Percentiles rank a stretch among this genome's conserved stretches.
phyloP scores from a whole-genome alignment of 1,140 invertebrate genomes.

The Luehdorfia chinensis region DNA sequence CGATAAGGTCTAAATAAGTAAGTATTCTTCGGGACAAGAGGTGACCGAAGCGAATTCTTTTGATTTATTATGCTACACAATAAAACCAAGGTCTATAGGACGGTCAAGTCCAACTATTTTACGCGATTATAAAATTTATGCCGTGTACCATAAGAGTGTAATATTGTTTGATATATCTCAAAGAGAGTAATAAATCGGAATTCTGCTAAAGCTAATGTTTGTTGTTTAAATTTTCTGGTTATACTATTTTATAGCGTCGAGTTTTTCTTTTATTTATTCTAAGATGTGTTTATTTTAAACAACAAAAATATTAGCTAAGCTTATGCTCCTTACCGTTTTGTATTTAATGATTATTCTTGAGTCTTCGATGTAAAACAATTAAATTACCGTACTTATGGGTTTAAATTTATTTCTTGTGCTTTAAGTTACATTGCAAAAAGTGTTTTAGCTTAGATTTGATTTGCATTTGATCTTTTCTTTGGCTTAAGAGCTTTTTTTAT shows the following conservation, averaged over 20 bases:
- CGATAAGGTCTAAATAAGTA: not conserved
- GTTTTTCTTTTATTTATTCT: too few relatives aligned
- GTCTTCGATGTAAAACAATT: too few relatives aligned
- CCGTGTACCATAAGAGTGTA: not conserved
- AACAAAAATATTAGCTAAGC: too few relatives aligned
- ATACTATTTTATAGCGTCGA: not conserved
- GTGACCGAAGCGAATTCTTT: slow-evolving; percentile 12
- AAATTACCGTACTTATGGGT: too few relatives aligned
- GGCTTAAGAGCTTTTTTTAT: too few relatives aligned
- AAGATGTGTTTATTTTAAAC: too few relatives aligned
- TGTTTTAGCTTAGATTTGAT: too few relatives aligned
- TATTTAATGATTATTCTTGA: too few relatives aligned
- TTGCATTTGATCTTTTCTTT: too few relatives aligned
- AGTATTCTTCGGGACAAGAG: not conserved
- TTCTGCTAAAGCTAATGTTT: slow-evolving; percentile 6
- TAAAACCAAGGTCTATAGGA: slow-evolving; percentile 1
- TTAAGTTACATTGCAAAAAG: too few relatives aligned
- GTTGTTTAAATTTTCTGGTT: slow-evolving; percentile 10
- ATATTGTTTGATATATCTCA: slow-evolving; percentile 5
- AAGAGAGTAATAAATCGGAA: not conserved
- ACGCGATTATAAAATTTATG: slow-evolving; percentile 14
- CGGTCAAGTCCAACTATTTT: slow-evolving; percentile 7
- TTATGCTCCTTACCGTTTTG: too few relatives aligned
- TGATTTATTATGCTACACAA: slow-evolving; percentile 18
- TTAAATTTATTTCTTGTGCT: too few relatives aligned